Conservation (phyloP, 2,888 invertebrate species). For the Morpho achilles region DNA sequence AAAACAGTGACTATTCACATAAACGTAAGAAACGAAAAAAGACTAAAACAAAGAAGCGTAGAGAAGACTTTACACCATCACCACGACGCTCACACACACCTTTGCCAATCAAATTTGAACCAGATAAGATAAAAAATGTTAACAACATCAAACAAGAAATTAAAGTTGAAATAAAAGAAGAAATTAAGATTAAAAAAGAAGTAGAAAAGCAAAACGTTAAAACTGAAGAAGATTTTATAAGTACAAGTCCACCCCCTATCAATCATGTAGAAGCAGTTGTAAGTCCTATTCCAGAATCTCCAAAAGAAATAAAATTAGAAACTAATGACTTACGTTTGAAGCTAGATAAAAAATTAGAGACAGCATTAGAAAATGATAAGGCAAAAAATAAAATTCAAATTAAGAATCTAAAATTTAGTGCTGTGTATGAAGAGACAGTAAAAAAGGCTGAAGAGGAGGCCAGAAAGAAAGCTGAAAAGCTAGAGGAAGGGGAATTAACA, state of each 20-base stretch:
- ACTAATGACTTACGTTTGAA: slow-evolving; percentile 43
- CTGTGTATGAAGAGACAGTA: slow-evolving; percentile 82
- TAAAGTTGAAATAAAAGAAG: slow-evolving; percentile 9
- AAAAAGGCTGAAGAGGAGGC: slow-evolving; percentile 82
- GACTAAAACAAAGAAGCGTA: slow-evolving; percentile 56
- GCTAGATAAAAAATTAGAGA: slow-evolving; percentile 45
- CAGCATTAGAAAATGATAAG: slow-evolving; percentile 54
- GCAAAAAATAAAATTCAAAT: slow-evolving; percentile 81
- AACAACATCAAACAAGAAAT: slow-evolving; percentile 34
- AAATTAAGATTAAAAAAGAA: slow-evolving; percentile 32
- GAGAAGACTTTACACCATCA: slow-evolving; percentile 45
- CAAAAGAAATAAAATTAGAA: slow-evolving; percentile 42
- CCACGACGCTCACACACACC: slow-evolving; percentile 46
- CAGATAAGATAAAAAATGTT: slow-evolving; percentile 19
- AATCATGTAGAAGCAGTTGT: slow-evolving; percentile 51
- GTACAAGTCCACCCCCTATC: slow-evolving; percentile 15
- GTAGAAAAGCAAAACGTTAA: slow-evolving; percentile 35
- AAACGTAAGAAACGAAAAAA: slow-evolving; percentile 81
- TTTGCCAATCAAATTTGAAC: slow-evolving; percentile 28
- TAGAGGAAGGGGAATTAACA: slow-evolving; percentile 82
- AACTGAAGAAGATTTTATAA: slow-evolving; percentile 35
- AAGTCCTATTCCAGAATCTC: slow-evolving; percentile 65
- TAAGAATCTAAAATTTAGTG: slow-evolving; percentile 83
- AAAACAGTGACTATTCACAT: slow-evolving; percentile 68
- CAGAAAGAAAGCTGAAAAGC: slow-evolving; percentile 78